Conservation (phyloP, 2,797 vertebrate genomes). For the Protosalanx chinensis region DNA sequence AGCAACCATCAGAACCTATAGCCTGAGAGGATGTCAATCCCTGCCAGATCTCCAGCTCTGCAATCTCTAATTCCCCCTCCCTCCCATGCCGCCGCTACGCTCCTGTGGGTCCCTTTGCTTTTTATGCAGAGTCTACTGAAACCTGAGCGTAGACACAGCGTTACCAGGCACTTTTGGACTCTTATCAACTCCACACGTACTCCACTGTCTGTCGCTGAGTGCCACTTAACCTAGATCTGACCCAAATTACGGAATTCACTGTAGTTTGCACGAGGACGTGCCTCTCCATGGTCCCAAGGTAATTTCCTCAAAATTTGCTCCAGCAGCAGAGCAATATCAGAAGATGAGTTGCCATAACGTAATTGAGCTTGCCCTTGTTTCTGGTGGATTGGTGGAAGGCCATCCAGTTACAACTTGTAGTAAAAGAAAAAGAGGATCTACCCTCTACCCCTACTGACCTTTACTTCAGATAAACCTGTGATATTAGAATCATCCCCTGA, state of each 20-base stretch:
- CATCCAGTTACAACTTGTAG: background rate
- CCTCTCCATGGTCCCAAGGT: background rate
- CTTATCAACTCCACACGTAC: background rate
- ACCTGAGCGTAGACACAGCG: background rate
- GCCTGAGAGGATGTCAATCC: constrained; percentile 31
- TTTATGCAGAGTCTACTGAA: background rate
- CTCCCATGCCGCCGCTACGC: background rate
- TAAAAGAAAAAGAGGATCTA: background rate
- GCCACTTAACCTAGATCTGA: constrained; percentile 35
- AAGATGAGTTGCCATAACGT: background rate
- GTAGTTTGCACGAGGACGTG: constrained; percentile 1
- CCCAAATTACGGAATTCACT: constrained; percentile 19
- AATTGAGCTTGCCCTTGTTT: constrained; percentile 10
- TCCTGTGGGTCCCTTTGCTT: constrained; percentile 2
- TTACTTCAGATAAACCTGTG: background rate
- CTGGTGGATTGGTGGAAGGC: background rate
- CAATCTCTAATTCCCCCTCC: constrained; percentile 24
- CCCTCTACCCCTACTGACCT: background rate
- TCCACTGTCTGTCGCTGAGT: constrained; percentile 22
- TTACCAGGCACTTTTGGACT: constrained; percentile 12
- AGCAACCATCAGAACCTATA: constrained; percentile 42
- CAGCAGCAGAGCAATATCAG: constrained; percentile 13
- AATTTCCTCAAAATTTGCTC: constrained; percentile 9
- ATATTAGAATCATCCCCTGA: background rate
- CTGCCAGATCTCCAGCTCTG: constrained; percentile 1